phyloP scores from a whole-genome alignment of 2,113 vertebrate genomes.

The Grammomys dolichurus region DNA sequence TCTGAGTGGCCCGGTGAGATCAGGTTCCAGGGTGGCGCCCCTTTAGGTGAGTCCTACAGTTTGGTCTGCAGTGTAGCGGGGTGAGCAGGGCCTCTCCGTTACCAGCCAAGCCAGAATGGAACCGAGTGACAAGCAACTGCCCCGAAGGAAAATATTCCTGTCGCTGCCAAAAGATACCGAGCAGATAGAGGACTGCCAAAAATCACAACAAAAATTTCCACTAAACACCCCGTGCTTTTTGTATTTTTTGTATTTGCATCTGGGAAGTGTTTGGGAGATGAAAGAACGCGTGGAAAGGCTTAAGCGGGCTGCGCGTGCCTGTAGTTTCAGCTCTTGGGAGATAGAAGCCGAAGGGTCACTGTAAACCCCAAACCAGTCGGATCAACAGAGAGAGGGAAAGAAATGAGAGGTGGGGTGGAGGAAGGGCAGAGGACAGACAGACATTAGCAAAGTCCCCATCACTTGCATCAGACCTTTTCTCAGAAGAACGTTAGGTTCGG shows the following conservation, averaged over 20 bases:
- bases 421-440: not conserved
- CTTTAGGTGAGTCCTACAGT: not conserved
- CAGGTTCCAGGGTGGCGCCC: not conserved
- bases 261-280: not conserved
- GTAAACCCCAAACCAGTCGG: not conserved
- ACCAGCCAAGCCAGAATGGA: not conserved
- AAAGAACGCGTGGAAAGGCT: not conserved
- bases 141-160: constrained; percentile 12
- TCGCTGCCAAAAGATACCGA: not conserved
- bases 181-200: not conserved
- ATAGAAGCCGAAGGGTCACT: not conserved
- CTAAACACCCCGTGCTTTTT: not conserved
- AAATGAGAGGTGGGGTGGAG: accelerated
- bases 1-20: constrained; percentile 15
- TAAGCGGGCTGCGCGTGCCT: not conserved
- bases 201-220: constrained; percentile 33
- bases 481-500: not conserved
- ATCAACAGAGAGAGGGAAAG: not conserved
- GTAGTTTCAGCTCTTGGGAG: not conserved
- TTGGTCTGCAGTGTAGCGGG: not conserved
- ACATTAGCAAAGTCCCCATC: not conserved
- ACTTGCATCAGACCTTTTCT: not conserved
- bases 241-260: not conserved
- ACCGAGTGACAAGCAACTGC: not conserved
- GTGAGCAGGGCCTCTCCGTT: not conserved